Percentiles rank a stretch among this genome's conserved stretches.
Conservation (phyloP, 2,888 invertebrate species). For the Drosophila nr. perissopoda region DNA sequence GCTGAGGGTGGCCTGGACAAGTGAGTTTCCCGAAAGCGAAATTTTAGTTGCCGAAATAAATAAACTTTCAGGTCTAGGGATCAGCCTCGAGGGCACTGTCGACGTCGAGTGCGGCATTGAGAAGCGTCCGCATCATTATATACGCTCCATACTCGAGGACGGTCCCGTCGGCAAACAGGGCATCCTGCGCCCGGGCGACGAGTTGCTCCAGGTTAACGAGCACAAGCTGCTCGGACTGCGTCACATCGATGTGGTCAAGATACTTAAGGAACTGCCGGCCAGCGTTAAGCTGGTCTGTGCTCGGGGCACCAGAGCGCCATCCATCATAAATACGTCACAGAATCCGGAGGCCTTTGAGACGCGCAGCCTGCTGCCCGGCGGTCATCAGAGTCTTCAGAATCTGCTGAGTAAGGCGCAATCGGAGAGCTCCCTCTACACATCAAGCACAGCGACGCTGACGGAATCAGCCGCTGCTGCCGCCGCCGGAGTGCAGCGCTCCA, state of each 20-base stretch:
- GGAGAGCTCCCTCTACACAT: constrained; percentile 95
- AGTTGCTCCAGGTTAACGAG: constrained; percentile 98
- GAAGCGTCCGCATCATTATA: constrained; percentile 99
- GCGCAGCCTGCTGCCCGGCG: constrained; percentile 93
- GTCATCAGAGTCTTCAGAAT: constrained; percentile 92
- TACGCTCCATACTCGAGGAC: constrained; percentile 97
- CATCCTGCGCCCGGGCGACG: constrained; percentile 96
- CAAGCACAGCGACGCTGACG: constrained; percentile 92
- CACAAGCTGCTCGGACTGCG: constrained; percentile 95
- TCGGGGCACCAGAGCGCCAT: constrained; percentile 87
- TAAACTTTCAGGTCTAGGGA: constrained; percentile 97
- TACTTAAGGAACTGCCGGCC: constrained; percentile 95
- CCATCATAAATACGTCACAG: constrained; percentile 91
- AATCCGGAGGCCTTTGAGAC: constrained; percentile 92
- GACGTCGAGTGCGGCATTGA: constrained; percentile 99
- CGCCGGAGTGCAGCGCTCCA: constrained; percentile 88
- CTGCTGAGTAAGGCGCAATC: constrained; percentile 97
- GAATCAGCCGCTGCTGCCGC: constrained; percentile 85
- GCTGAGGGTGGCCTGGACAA: constrained; percentile 92
- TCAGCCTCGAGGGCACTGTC: constrained; percentile 98
- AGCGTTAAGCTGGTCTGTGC: constrained; percentile 97
- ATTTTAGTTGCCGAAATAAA: constrained; percentile 96
- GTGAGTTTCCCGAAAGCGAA: constrained; percentile 92
- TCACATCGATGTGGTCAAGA: constrained; percentile 98
- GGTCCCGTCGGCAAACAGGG: constrained; percentile 98